A percentile compares a stretch with the other conserved stretches of the same genome.
phyloP scores from a whole-genome alignment of 2,888 invertebrate genomes.

The Rotaria macrura region DNA sequence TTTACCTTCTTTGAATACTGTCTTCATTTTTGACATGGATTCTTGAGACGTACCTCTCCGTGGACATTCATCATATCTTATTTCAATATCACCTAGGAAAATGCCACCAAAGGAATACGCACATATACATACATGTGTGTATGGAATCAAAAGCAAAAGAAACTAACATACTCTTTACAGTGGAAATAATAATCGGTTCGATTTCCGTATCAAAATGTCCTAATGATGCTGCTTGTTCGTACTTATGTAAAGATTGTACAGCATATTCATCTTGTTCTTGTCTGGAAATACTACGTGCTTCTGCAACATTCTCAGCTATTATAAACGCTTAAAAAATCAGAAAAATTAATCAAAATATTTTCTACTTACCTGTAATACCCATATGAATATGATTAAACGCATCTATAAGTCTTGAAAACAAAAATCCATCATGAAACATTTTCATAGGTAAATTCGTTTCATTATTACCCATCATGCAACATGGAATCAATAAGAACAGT shows the following conservation, averaged over 20 bases:
- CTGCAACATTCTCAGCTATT: slow-evolving; percentile 64
- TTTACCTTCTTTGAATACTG: slow-evolving; percentile 36
- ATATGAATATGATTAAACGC: slow-evolving; percentile 65
- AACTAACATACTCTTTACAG: neutral
- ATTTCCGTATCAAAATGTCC: slow-evolving; percentile 65
- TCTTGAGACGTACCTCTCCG: slow-evolving; percentile 41
- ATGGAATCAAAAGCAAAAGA: too few species aligned
- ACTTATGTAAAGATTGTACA: slow-evolving; percentile 59
- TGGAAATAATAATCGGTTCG: slow-evolving; percentile 54
- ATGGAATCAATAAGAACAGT: slow-evolving; percentile 59
- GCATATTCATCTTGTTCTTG: slow-evolving; percentile 65
- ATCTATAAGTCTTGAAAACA: slow-evolving; percentile 53
- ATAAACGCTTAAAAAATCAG: too few species aligned
- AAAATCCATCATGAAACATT: too few species aligned
- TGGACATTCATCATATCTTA: slow-evolving; percentile 44
- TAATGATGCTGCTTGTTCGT: slow-evolving; percentile 57
- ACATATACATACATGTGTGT: too few species aligned
- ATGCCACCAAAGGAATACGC: too few species aligned
- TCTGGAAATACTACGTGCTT: slow-evolving; percentile 58
- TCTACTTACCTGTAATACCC: slow-evolving; percentile 58
- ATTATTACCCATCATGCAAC: slow-evolving; percentile 59
- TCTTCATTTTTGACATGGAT: slow-evolving; percentile 41
- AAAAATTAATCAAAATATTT: neutral
- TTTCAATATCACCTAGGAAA: neutral
- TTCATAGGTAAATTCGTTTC: too few species aligned